phyloP scores from a whole-genome alignment of 2,113 vertebrate genomes.

The Alethe diademata region DNA sequence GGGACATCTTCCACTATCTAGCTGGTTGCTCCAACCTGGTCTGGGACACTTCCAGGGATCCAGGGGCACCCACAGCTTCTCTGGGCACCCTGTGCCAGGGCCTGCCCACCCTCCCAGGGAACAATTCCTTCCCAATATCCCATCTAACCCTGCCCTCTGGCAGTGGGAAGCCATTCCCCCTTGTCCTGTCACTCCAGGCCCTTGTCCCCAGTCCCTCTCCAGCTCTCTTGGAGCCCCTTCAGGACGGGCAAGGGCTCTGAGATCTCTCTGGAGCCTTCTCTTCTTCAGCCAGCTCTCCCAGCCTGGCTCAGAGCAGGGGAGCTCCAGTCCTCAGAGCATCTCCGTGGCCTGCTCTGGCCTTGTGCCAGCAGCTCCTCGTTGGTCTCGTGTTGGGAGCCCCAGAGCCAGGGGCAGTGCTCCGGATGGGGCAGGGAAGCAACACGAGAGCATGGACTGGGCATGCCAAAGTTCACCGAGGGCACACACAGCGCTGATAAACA shows the following conservation, averaged over 20 bases:
- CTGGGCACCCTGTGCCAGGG: neutral
- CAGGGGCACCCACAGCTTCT: neutral
- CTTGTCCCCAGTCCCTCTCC: neutral
- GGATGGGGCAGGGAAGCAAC: fast-evolving
- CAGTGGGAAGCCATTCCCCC: neutral
- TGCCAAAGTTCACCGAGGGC: neutral
- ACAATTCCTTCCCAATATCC: neutral
- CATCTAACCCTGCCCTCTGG: neutral
- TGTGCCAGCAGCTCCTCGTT: neutral
- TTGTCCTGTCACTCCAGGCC: neutral
- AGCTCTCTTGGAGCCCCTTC: neutral
- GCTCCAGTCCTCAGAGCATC: neutral
- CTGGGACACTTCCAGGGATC: neutral
- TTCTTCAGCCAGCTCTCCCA: neutral
- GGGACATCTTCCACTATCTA: neutral
- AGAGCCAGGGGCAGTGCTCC: neutral
- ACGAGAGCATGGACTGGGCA: neutral
- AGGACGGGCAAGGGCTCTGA: neutral
- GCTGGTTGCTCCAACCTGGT: neutral
- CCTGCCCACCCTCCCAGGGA: fast-evolving
- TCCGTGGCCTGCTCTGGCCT: neutral
- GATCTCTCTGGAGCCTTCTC: neutral
- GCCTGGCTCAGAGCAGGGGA: neutral
- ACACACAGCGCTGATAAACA: fast-evolving
- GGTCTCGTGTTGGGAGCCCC: neutral